Evolutionary conservation across 1,140 invertebrate species (phyloP).

Genomic region (Micrasema longulum): DNA sequence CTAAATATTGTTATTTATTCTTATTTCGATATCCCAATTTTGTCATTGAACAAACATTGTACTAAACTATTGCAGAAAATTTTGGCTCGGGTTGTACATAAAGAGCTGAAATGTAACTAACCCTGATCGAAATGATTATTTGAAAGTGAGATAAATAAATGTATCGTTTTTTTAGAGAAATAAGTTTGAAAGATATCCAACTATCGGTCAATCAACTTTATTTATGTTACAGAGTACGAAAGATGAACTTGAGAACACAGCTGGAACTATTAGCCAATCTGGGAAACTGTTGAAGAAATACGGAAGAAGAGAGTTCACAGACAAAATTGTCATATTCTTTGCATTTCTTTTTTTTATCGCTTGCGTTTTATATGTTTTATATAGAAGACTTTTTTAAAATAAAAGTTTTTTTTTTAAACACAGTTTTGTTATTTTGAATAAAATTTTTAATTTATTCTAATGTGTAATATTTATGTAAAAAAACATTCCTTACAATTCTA

Average conservation of each 20-base stretch:
- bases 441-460: background rate
- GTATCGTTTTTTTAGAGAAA: too few relatives aligned
- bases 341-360: conserved; percentile 93
- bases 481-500: background rate
- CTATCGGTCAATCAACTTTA: too few relatives aligned
- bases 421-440: background rate
- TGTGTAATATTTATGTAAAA: background rate
- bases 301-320: conserved; percentile 91
- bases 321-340: conserved; percentile 91
- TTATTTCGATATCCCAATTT: too few relatives aligned
- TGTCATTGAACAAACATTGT: too few relatives aligned
- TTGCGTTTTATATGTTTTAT: conserved; percentile 91
- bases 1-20: too few relatives aligned
- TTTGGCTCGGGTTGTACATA: too few relatives aligned
- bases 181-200: too few relatives aligned
- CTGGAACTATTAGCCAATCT: conserved; percentile 87
- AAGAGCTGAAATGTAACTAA: too few relatives aligned
- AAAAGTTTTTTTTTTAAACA: background rate
- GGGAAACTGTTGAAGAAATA: conserved; percentile 94
- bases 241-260: conserved; percentile 88
- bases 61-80: too few relatives aligned
- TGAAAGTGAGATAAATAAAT: too few relatives aligned
- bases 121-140: too few relatives aligned
- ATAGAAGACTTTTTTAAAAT: conserved; percentile 85
- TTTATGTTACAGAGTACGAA: conserved; percentile 72